Conservation (phyloP, 64 coral and sea anemone species). For the Anthopleura sola region DNA sequence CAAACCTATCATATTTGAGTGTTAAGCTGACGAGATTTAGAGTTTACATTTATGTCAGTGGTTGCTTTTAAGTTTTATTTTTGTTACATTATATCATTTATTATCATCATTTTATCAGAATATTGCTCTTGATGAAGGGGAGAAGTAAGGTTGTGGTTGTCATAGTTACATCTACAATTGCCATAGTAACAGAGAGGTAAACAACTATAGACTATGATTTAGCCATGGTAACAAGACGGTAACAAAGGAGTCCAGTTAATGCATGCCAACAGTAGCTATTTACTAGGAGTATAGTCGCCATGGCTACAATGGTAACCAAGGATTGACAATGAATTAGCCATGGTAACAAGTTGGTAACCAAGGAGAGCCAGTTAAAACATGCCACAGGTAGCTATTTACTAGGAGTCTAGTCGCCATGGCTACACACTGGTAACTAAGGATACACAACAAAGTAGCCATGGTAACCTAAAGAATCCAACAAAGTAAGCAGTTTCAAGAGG, state of each 20-base stretch:
- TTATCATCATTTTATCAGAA: not conserved
- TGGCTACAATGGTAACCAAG: not conserved
- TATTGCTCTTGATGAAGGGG: too few species aligned
- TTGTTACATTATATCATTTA: too few species aligned
- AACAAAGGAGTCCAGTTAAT: not conserved
- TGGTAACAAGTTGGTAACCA: not conserved
- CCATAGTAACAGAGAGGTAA: not conserved
- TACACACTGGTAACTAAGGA: not conserved
- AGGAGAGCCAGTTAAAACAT: not conserved
- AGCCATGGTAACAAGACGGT: not conserved
- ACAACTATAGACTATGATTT: not conserved
- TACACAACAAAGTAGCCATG: not conserved
- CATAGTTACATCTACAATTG: not conserved
- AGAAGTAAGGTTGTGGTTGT: too few species aligned
- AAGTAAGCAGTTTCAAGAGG: too few species aligned
- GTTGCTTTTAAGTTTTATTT: not conserved
- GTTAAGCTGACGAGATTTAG: not conserved
- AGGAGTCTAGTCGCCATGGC: not conserved
- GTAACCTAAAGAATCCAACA: too few species aligned
- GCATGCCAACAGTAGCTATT: not conserved
- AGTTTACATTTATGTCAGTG: not conserved
- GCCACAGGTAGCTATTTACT: not conserved
- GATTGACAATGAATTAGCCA: not conserved
- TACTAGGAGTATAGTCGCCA: not conserved
- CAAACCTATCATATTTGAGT: not conserved